phyloP scores from a whole-genome alignment of 2,888 invertebrate genomes.

The Mythimna pallens region DNA sequence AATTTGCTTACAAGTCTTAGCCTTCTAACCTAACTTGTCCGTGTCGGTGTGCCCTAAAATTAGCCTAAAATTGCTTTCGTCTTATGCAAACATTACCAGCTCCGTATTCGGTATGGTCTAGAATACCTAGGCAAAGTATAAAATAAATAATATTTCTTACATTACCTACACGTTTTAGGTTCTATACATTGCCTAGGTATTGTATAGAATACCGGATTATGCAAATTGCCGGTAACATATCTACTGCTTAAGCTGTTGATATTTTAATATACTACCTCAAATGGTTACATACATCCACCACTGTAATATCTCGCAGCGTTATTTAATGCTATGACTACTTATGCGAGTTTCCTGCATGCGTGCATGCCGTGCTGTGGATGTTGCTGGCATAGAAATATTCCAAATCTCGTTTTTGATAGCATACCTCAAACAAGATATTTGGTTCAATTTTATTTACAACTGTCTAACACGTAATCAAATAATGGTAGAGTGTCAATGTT shows the following conservation, averaged over 20 bases:
- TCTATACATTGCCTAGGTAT: too few species aligned
- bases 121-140: too few species aligned
- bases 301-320: neutral
- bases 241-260: neutral
- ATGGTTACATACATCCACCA: neutral
- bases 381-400: slow-evolving; percentile 29
- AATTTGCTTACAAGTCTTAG: too few species aligned
- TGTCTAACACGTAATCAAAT: slow-evolving; percentile 31
- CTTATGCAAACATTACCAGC: too few species aligned
- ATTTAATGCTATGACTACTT: neutral
- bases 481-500: slow-evolving; percentile 18
- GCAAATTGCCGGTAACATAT: too few species aligned
- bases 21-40: too few species aligned
- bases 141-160: too few species aligned
- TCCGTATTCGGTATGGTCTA: too few species aligned
- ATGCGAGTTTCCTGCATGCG: slow-evolving; percentile 3
- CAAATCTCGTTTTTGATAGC: slow-evolving; percentile 31
- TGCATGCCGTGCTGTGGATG: slow-evolving; percentile 4
- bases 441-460: slow-evolving; percentile 30
- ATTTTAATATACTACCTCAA: neutral
- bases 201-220: too few species aligned
- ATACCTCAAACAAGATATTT: slow-evolving; percentile 40
- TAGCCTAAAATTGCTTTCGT: too few species aligned
- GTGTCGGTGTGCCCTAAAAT: too few species aligned
- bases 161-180: too few species aligned